Conservation (phyloP, 2,797 vertebrate species). For the Siniperca obscura region DNA sequence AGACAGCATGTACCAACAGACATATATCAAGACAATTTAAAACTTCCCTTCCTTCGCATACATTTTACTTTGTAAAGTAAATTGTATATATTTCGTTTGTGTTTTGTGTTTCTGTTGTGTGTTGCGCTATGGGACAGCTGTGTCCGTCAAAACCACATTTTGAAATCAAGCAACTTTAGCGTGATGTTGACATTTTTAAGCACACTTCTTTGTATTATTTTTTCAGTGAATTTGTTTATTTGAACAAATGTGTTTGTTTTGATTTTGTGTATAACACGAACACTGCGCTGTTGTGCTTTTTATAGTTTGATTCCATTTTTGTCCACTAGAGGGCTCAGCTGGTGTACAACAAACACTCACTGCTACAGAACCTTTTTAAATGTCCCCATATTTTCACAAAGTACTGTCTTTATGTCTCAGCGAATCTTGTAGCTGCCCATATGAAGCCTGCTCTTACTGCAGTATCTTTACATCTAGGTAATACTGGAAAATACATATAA, state of each 20-base stretch:
- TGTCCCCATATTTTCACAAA: not conserved
- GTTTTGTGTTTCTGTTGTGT: not conserved
- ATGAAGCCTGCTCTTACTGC: not conserved
- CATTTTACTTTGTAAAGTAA: no score
- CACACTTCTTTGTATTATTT: not conserved
- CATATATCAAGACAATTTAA: not conserved
- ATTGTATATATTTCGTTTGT: no score
- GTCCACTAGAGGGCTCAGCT: conserved; percentile 58
- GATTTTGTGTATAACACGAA: not conserved
- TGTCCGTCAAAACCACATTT: not conserved
- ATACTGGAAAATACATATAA: not conserved
- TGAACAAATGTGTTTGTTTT: not conserved
- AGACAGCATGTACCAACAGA: not conserved
- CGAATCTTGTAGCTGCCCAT: not conserved
- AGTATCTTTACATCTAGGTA: not conserved
- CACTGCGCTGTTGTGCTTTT: not conserved
- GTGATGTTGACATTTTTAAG: not conserved
- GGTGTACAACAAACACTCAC: not conserved
- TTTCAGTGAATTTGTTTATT: not conserved
- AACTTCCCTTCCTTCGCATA: not conserved
- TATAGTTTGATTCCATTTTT: not conserved
- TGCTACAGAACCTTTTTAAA: not conserved
- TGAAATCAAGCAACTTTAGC: not conserved
- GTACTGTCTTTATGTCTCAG: not conserved
- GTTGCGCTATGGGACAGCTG: not conserved